Conservation (phyloP, 2,797 vertebrate genomes). For the Enteromius anoplus region DNA sequence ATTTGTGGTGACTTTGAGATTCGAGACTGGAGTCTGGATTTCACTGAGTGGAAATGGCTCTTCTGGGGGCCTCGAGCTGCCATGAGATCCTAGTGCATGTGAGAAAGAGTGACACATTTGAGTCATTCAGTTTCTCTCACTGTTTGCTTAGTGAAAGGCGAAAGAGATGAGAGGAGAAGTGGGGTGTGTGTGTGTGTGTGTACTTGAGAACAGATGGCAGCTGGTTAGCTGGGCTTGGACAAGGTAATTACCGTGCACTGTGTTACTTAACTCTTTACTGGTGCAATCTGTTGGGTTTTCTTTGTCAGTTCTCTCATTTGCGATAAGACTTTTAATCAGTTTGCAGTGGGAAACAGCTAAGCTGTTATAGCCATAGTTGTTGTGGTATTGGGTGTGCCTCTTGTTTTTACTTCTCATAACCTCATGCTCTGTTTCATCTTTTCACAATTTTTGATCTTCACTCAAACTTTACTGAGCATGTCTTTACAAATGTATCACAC, state of each 20-base stretch:
- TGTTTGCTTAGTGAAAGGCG: constrained; percentile 52
- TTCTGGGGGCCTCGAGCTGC: constrained; percentile 54
- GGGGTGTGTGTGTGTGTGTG: constrained; percentile 46
- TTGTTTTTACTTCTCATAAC: constrained; percentile 30
- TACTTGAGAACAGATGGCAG: constrained; percentile 77
- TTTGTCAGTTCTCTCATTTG: constrained; percentile 4
- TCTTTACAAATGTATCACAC: neutral
- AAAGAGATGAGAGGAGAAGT: constrained; percentile 52
- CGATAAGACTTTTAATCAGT: neutral
- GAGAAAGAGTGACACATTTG: constrained; percentile 43
- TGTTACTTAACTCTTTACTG: constrained; percentile 78
- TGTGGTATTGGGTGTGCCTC: constrained; percentile 40
- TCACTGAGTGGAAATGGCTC: constrained; percentile 26
- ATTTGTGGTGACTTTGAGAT: constrained; percentile 25
- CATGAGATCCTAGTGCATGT: constrained; percentile 28
- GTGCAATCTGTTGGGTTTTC: constrained; percentile 70
- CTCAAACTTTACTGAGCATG: neutral
- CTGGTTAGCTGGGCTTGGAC: constrained; percentile 75
- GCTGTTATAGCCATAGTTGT: constrained; percentile 11
- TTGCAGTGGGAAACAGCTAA: neutral
- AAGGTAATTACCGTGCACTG: constrained; percentile 78
- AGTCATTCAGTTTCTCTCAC: constrained; percentile 48
- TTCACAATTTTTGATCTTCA: constrained; percentile 24
- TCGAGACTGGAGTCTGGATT: neutral
- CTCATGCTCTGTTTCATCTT: constrained; percentile 25